Evolutionary conservation across 2,113 vertebrate species (phyloP).

Genomic region (Willisornis vidua): DNA sequence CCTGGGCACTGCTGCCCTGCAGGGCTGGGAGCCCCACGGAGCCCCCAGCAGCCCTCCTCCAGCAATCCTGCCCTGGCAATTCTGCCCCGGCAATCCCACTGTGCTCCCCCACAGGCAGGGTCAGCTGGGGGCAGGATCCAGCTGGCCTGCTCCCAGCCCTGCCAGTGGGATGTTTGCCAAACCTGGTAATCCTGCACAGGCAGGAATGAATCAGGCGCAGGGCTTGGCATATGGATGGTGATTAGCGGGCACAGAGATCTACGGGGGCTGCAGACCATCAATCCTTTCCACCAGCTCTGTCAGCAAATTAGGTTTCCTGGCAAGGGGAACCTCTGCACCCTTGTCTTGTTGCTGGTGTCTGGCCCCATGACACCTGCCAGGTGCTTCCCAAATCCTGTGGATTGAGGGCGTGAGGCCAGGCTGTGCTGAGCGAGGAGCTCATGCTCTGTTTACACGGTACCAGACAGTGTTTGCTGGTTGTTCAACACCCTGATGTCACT

Average conservation of each 20-base stretch:
- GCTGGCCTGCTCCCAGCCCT: fast-evolving
- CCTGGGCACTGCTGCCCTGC: neutral
- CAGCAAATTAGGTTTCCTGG: neutral
- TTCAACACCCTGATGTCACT: neutral
- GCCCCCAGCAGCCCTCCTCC: neutral
- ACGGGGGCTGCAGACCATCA: fast-evolving
- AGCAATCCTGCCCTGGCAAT: fast-evolving
- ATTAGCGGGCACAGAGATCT: neutral
- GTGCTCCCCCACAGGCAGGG: fast-evolving
- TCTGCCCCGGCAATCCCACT: fast-evolving
- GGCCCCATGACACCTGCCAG: fast-evolving
- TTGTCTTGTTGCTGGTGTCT: fast-evolving
- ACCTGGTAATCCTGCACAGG: neutral
- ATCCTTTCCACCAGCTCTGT: neutral
- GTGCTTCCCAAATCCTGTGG: neutral
- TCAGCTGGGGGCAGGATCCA: neutral
- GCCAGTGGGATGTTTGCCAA: neutral
- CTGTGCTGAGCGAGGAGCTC: neutral
- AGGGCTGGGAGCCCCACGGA: fast-evolving
- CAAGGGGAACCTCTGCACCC: neutral
- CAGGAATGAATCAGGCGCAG: neutral
- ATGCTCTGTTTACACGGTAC: neutral
- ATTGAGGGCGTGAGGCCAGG: neutral
- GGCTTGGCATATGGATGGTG: neutral
- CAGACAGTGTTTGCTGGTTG: neutral